Conservation (phyloP, 1,140 invertebrate genomes). For the Belonocnema kinseyi region DNA sequence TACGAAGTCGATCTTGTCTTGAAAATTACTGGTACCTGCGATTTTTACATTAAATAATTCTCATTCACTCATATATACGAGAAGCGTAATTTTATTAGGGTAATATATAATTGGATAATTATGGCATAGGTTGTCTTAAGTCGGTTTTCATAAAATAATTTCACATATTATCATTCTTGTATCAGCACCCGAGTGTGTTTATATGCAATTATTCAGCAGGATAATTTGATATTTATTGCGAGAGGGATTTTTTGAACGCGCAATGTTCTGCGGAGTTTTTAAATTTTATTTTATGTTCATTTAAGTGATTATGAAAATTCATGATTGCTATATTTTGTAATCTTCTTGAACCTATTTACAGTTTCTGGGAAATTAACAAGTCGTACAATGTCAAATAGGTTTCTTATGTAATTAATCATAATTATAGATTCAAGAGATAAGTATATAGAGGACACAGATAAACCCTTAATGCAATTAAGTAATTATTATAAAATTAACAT, state of each 20-base stretch:
- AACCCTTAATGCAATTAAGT: neutral
- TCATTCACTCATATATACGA: neutral
- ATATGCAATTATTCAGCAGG: neutral
- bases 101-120: neutral
- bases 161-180: neutral
- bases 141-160: neutral
- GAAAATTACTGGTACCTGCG: neutral
- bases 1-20: no score
- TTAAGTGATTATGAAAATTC: neutral
- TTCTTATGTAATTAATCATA: neutral
- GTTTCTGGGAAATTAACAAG: neutral
- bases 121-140: neutral
- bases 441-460: neutral
- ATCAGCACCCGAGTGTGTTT: neutral
- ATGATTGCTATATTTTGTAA: neutral
- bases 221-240: neutral
- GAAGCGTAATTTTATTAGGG: neutral
- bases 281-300: neutral
- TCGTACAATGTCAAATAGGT: neutral
- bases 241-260: neutral
- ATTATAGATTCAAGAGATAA: neutral
- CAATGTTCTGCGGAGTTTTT: neutral
- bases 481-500: neutral
- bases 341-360: neutral
- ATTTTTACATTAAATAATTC: neutral